Conservation (phyloP, 2,113 vertebrate genomes). For the Microtus oregoni region DNA sequence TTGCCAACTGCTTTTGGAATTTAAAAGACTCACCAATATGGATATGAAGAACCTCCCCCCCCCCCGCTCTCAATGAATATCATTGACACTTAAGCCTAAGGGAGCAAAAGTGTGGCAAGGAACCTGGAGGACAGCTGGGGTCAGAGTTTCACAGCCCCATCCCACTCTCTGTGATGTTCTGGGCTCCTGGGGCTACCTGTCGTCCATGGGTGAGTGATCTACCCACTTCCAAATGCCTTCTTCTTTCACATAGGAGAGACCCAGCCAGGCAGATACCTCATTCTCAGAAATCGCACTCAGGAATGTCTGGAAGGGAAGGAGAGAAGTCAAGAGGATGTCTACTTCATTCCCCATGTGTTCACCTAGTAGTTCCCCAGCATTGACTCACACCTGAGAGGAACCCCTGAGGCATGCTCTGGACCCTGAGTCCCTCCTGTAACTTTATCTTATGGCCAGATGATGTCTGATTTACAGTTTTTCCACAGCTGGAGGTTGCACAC, state of each 20-base stretch:
- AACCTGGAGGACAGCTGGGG: background rate
- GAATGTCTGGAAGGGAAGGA: background rate
- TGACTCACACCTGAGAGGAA: background rate
- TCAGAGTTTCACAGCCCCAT: background rate
- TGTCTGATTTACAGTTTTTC: background rate
- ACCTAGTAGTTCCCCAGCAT: background rate
- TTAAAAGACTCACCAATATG: no score
- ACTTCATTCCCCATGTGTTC: background rate
- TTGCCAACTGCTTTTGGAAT: no score
- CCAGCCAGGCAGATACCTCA: background rate
- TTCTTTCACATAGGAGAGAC: background rate
- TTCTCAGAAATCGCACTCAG: background rate
- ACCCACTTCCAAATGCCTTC: background rate
- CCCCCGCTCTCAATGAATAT: background rate
- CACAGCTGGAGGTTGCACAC: background rate
- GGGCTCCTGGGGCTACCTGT: background rate
- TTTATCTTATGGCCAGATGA: background rate
- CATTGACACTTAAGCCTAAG: background rate
- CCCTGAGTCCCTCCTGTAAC: background rate
- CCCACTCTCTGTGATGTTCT: background rate
- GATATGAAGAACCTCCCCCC: background rate
- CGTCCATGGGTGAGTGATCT: background rate
- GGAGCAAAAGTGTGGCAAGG: background rate
- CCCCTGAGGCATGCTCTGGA: background rate
- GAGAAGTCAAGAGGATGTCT: no score